These are phyloP conservation scores for Sinocyclocheilus grahami DNA, from an alignment of 2,113 vertebrate species.

Conservation along the genomic window DNA sequence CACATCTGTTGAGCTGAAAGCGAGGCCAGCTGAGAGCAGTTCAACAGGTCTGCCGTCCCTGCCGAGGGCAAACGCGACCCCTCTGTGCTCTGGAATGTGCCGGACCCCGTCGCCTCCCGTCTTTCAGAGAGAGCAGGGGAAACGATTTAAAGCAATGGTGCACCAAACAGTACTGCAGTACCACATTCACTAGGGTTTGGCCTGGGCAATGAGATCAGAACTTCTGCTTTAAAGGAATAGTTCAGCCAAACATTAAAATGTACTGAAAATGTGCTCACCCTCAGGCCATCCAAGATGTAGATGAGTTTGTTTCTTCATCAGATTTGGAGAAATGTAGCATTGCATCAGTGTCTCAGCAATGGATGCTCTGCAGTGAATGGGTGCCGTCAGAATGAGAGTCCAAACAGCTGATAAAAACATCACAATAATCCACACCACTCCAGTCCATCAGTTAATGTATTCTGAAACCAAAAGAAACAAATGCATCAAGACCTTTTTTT, in stretches of 20 bases:
- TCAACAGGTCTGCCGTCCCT: slow-evolving; percentile 68
- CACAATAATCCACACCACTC: too few relatives aligned
- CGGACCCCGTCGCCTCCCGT: slow-evolving; percentile 70
- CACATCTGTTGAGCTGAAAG: slow-evolving; percentile 73
- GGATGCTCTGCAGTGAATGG: not conserved
- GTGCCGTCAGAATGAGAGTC: not conserved
- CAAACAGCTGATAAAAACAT: not conserved
- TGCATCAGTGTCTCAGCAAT: too few relatives aligned
- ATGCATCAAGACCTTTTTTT: too few relatives aligned
- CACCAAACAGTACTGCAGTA: not conserved
- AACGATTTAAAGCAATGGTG: slow-evolving; percentile 25
- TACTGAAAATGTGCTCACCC: not conserved
- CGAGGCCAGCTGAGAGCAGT: slow-evolving; percentile 70
- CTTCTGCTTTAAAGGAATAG: not conserved
- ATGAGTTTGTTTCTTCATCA: not conserved
- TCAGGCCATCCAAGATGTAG: not conserved
- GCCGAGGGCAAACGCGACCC: slow-evolving; percentile 62
- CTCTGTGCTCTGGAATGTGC: slow-evolving; percentile 65
- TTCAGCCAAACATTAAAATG: too few relatives aligned
- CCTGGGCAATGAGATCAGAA: not conserved
- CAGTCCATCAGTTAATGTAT: too few relatives aligned
- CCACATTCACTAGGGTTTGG: not conserved
- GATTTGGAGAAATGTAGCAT: too few relatives aligned
- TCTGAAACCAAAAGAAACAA: too few relatives aligned
- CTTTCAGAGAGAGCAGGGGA: slow-evolving; percentile 55